phyloP scores from a whole-genome alignment of 2,888 invertebrate species.

The Nomada lathburiana region DNA sequence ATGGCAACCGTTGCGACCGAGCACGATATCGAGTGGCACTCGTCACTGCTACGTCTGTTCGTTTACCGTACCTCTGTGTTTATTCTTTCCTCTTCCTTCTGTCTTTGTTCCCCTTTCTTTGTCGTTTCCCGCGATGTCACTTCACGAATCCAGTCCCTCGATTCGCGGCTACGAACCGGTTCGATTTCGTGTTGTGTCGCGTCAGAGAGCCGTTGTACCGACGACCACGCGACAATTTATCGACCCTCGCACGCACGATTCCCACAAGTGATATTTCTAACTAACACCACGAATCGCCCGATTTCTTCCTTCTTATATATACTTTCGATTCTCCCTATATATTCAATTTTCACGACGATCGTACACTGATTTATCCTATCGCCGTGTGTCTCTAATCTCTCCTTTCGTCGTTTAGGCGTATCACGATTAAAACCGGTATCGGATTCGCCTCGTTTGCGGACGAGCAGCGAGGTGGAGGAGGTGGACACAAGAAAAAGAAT shows the following conservation, averaged over 20 bases:
- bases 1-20: conserved; percentile 60
- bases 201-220: conserved; percentile 42
- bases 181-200: conserved; percentile 48
- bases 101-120: conserved; percentile 32
- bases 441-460: conserved; percentile 8
- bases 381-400: conserved; percentile 35
- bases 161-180: conserved; percentile 56
- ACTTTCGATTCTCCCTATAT: background rate
- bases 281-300: conserved; percentile 37
- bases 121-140: conserved; percentile 40
- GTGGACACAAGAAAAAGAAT: conserved; percentile 11
- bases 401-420: conserved; percentile 30
- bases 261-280: conserved; percentile 30
- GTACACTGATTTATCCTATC: conserved; percentile 38
- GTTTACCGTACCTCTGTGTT: conserved; percentile 35
- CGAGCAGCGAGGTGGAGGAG: background rate
- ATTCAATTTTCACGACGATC: conserved; percentile 29
- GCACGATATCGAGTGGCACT: conserved; percentile 60
- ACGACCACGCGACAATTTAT: conserved; percentile 60
- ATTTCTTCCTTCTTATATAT: background rate
- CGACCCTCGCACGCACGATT: conserved; percentile 46
- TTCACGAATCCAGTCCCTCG: conserved; percentile 41
- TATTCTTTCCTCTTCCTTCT: conserved; percentile 11
- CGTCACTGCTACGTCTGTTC: conserved; percentile 51
- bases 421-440: conserved; percentile 50